Conservation (phyloP, 2,113 vertebrate genomes). For the Oncorhynchus mykiss region DNA sequence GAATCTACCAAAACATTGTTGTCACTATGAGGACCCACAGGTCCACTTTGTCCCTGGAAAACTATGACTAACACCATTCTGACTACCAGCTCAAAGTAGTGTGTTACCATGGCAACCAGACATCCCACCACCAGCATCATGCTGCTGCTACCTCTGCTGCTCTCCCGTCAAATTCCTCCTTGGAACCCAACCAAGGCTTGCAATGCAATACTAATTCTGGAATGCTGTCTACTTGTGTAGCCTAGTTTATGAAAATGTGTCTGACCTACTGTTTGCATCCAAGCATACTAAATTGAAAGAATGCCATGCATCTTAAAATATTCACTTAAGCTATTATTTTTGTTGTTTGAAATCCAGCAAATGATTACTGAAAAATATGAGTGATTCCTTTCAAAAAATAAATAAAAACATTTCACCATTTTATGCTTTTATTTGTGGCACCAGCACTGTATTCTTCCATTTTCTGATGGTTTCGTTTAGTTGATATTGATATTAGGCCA, state of each 20-base stretch:
- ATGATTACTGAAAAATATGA: too few relatives aligned
- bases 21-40: constrained; percentile 1
- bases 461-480: too few relatives aligned
- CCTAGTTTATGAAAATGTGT: background rate
- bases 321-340: too few relatives aligned
- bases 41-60: background rate
- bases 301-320: too few relatives aligned
- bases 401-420: too few relatives aligned
- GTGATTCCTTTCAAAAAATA: too few relatives aligned
- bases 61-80: constrained; percentile 23
- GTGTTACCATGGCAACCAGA: constrained; percentile 57
- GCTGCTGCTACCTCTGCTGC: background rate
- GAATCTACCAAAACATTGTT: background rate
- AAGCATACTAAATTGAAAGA: too few relatives aligned
- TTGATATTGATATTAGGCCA: too few relatives aligned
- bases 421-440: too few relatives aligned
- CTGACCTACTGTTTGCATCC: background rate
- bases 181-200: background rate
- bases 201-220: background rate
- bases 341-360: too few relatives aligned
- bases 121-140: background rate
- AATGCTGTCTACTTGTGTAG: background rate
- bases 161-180: background rate
- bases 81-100: constrained; percentile 15
- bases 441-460: too few relatives aligned